phyloP scores from a whole-genome alignment of 2,888 invertebrate species.

The Metopia argyrocephala region DNA sequence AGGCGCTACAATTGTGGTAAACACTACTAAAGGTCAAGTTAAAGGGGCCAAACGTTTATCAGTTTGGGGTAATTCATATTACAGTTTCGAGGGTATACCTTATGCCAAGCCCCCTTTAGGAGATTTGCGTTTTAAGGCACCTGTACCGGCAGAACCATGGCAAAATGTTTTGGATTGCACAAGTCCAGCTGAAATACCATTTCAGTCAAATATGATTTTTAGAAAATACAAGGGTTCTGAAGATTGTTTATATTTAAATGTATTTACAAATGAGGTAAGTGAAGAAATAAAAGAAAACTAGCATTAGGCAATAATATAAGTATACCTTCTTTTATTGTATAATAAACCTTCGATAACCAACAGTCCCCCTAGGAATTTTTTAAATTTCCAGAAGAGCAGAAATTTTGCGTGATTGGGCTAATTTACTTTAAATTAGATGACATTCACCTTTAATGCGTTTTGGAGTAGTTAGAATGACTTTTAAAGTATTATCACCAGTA shows the following conservation, averaged over 20 bases:
- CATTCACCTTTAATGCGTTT: too few species aligned
- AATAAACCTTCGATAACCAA: too few species aligned
- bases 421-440: too few species aligned
- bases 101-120: slow-evolving; percentile 76
- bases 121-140: slow-evolving; percentile 77
- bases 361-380: too few species aligned
- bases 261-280: slow-evolving; percentile 77
- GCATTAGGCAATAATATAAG: too few species aligned
- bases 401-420: too few species aligned
- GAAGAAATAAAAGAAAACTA: too few species aligned
- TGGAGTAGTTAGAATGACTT: too few species aligned
- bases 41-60: slow-evolving; percentile 75
- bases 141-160: slow-evolving; percentile 78
- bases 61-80: slow-evolving; percentile 74
- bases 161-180: slow-evolving; percentile 77
- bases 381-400: too few species aligned
- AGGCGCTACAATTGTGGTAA: slow-evolving; percentile 69
- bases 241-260: slow-evolving; percentile 81
- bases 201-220: slow-evolving; percentile 74
- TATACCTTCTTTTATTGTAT: too few species aligned
- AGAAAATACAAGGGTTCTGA: slow-evolving; percentile 79
- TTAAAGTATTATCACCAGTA: too few species aligned
- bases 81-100: slow-evolving; percentile 76
- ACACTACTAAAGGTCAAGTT: slow-evolving; percentile 74
- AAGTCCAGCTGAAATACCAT: slow-evolving; percentile 72